Conservation (phyloP, 2,888 invertebrate species). For the Plutella xylostella region DNA sequence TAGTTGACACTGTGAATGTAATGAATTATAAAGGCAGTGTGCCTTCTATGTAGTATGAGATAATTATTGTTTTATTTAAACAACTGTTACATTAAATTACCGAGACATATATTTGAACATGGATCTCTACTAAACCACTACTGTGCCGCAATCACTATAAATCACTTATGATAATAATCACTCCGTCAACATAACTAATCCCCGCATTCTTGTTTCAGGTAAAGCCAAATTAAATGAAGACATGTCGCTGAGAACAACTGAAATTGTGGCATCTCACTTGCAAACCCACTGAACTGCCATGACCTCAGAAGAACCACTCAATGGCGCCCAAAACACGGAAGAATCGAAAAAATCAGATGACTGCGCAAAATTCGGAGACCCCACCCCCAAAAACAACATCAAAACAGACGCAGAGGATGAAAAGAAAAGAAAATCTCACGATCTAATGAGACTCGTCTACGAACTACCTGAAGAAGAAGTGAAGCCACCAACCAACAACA, state of each 20-base stretch:
- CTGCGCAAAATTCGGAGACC: constrained; percentile 38
- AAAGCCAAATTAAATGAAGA: not conserved
- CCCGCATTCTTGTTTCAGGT: not conserved
- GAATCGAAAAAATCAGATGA: constrained; percentile 40
- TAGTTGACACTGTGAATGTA: no score
- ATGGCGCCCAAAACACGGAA: constrained; percentile 45
- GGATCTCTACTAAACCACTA: no score
- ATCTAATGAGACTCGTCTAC: constrained; percentile 60
- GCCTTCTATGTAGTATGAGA: no score
- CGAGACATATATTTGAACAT: no score
- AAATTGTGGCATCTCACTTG: not conserved
- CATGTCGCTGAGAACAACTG: not conserved
- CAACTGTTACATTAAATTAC: no score
- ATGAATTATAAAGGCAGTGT: no score
- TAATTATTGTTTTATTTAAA: no score
- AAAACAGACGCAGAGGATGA: constrained; percentile 33
- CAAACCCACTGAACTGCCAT: constrained; percentile 29
- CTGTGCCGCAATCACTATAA: no score
- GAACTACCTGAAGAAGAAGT: constrained; percentile 55
- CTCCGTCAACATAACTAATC: not conserved
- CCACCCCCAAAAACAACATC: constrained; percentile 37
- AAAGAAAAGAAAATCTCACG: constrained; percentile 36
- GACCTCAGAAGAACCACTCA: constrained; percentile 60
- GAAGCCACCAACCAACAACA: constrained; percentile 41
- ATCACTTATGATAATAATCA: no score